Evolutionary conservation across 1,140 invertebrate species (phyloP).

Genomic region (Patella vulgata): DNA sequence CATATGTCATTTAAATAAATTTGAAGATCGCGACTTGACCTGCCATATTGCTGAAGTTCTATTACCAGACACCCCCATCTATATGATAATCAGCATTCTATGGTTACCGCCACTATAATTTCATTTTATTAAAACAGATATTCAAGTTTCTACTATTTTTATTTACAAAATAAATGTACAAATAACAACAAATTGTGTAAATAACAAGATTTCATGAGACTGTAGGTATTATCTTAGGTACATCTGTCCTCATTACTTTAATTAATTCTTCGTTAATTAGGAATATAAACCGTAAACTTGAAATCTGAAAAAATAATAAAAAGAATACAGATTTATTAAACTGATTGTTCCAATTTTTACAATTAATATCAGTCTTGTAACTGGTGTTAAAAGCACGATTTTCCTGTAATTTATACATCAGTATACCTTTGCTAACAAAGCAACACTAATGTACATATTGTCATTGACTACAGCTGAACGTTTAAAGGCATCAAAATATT

Average conservation of each 20-base stretch:
- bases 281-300: slow-evolving; percentile 90
- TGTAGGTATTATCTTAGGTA: slow-evolving; percentile 70
- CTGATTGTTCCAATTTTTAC: neutral
- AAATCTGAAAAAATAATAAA: slow-evolving; percentile 74
- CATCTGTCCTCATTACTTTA: slow-evolving; percentile 83
- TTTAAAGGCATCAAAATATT: neutral
- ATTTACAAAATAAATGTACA: too few relatives aligned
- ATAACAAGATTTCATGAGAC: neutral
- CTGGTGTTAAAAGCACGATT: neutral
- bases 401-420: neutral
- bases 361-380: neutral
- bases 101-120: too few relatives aligned
- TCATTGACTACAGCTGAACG: neutral
- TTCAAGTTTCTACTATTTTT: too few relatives aligned
- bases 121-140: too few relatives aligned
- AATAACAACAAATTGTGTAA: too few relatives aligned
- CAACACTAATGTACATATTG: neutral
- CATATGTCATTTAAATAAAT: too few relatives aligned
- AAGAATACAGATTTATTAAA: neutral
- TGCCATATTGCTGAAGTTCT: too few relatives aligned
- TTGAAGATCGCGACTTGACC: too few relatives aligned
- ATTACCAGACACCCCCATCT: too few relatives aligned
- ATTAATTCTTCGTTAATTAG: slow-evolving; percentile 92
- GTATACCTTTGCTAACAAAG: neutral
- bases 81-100: too few relatives aligned